Conservation (phyloP, 2,797 vertebrate genomes). For the Microctenopoma stevenorrisi region DNA sequence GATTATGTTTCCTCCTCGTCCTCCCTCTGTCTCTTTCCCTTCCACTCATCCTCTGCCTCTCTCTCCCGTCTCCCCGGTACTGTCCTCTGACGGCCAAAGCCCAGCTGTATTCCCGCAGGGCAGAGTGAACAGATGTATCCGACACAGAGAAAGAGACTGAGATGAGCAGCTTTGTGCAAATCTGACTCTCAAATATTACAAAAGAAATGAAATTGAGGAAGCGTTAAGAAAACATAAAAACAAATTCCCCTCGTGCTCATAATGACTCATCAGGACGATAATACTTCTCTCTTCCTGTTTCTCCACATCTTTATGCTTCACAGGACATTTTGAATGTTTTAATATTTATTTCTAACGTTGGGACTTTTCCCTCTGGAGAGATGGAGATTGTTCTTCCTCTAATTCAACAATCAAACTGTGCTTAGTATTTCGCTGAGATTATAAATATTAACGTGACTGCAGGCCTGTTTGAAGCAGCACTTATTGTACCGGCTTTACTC, state of each 20-base stretch:
- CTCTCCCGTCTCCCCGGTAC: slow-evolving; percentile 53
- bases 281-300: background rate
- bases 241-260: slow-evolving; percentile 20
- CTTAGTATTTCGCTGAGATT: slow-evolving; percentile 10
- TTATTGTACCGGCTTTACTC: background rate
- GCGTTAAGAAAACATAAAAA: slow-evolving; percentile 6
- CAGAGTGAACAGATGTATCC: slow-evolving; percentile 76
- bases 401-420: slow-evolving; percentile 16
- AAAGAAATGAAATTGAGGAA: slow-evolving; percentile 6
- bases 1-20: slow-evolving; percentile 32
- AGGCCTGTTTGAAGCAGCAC: background rate
- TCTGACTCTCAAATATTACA: slow-evolving; percentile 50
- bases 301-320: slow-evolving; percentile 34
- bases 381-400: slow-evolving; percentile 3
- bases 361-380: slow-evolving; percentile 8
- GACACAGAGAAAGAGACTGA: slow-evolving; percentile 59
- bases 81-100: slow-evolving; percentile 72
- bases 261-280: slow-evolving; percentile 62
- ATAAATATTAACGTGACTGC: slow-evolving; percentile 45
- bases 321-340: slow-evolving; percentile 25
- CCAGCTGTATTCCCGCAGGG: slow-evolving; percentile 82
- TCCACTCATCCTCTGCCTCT: slow-evolving; percentile 11
- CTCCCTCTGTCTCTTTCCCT: slow-evolving; percentile 14
- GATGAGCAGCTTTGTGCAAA: slow-evolving; percentile 60
- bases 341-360: slow-evolving; percentile 16